phyloP scores from a whole-genome alignment of 2,797 vertebrate species.

The Chelonia mydas region DNA sequence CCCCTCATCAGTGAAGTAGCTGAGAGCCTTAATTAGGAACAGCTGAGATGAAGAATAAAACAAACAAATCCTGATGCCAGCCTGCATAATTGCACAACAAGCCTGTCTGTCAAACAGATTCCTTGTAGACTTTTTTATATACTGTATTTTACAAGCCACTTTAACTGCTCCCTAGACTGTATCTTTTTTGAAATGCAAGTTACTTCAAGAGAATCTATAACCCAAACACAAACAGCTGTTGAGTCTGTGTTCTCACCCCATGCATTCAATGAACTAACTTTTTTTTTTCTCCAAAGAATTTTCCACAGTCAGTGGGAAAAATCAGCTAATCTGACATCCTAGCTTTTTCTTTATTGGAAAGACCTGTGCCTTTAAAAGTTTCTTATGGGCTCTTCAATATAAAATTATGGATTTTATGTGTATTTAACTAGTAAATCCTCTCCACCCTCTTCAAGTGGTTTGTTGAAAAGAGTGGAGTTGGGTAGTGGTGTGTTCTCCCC shows the following conservation, averaged over 20 bases:
- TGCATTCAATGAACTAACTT: slow-evolving; percentile 24
- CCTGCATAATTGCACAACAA: slow-evolving; percentile 8
- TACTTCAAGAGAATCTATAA: slow-evolving; percentile 35
- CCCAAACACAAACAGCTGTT: slow-evolving; percentile 33
- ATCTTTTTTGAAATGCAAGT: slow-evolving; percentile 34
- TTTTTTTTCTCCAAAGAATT: not conserved
- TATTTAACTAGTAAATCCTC: not conserved
- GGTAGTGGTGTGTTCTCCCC: not conserved
- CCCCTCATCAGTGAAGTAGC: not conserved
- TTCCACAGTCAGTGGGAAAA: not conserved
- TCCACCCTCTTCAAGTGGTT: not conserved
- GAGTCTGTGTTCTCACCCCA: slow-evolving; percentile 21
- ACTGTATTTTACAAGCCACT: slow-evolving; percentile 52
- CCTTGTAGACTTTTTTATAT: slow-evolving; percentile 20
- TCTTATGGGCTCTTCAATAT: not conserved
- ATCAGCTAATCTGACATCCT: not conserved
- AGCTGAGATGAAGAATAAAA: slow-evolving; percentile 73
- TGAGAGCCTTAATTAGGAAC: slow-evolving; percentile 53
- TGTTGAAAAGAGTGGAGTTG: not conserved
- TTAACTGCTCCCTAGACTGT: slow-evolving; percentile 48
- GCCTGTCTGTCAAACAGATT: slow-evolving; percentile 52
- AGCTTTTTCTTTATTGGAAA: not conserved
- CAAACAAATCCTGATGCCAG: slow-evolving; percentile 51
- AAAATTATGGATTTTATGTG: slow-evolving; percentile 6
- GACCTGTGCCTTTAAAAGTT: not conserved